A percentile compares a stretch with the other conserved stretches of the same genome.
These are phyloP conservation scores for Corythoichthys intestinalis DNA, from an alignment of 2,113 vertebrate genomes.

Conservation along the genomic window DNA sequence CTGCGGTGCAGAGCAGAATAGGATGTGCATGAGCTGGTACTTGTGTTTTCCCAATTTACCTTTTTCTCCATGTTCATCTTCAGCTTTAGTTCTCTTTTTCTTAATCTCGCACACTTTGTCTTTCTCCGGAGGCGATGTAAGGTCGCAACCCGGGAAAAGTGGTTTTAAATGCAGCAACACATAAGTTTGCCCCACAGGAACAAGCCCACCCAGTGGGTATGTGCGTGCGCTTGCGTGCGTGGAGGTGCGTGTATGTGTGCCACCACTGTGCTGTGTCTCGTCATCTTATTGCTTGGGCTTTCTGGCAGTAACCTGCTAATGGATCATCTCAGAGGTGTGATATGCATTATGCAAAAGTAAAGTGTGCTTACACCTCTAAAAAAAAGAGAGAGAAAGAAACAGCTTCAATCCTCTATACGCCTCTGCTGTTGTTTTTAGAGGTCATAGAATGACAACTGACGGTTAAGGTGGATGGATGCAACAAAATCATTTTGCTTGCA, in stretches of 20 bases:
- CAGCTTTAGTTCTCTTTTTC: slow-evolving; percentile 31
- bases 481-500: slow-evolving; percentile 17
- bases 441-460: slow-evolving; percentile 55
- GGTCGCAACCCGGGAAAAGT: slow-evolving; percentile 43
- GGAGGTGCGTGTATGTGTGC: slow-evolving; percentile 19
- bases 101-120: slow-evolving; percentile 32
- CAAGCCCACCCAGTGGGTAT: slow-evolving; percentile 25
- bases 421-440: slow-evolving; percentile 47
- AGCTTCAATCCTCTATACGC: slow-evolving; percentile 55
- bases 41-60: slow-evolving; percentile 19
- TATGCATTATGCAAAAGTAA: slow-evolving; percentile 73
- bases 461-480: slow-evolving; percentile 33
- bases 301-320: slow-evolving; percentile 69
- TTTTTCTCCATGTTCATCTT: slow-evolving; percentile 34
- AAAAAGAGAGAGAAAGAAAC: slow-evolving; percentile 33
- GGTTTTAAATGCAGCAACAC: slow-evolving; percentile 46
- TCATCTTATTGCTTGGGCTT: slow-evolving; percentile 56
- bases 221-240: slow-evolving; percentile 19
- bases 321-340: slow-evolving; percentile 74
- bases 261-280: slow-evolving; percentile 18
- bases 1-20: slow-evolving; percentile 57
- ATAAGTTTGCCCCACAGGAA: slow-evolving; percentile 33
- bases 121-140: slow-evolving; percentile 37
- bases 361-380: slow-evolving; percentile 70
- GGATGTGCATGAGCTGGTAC: slow-evolving; percentile 39